Percentiles rank a stretch among this genome's conserved stretches.
Evolutionary conservation across 2,113 vertebrate species (phyloP).

Genomic region (Artemisiospiza belli): DNA sequence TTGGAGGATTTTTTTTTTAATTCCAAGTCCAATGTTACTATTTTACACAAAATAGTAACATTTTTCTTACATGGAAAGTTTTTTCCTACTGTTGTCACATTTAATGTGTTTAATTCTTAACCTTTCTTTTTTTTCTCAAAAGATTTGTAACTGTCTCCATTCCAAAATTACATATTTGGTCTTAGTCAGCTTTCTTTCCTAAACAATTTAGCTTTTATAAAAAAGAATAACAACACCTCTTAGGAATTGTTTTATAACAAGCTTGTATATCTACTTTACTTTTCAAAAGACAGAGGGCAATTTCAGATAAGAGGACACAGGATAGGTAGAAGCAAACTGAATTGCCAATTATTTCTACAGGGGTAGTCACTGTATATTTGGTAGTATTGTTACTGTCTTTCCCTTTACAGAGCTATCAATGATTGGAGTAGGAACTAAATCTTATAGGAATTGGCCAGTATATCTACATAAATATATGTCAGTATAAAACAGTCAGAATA

Average conservation of each 20-base stretch:
- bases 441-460: not conserved
- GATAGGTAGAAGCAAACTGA: not conserved
- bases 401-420: not conserved
- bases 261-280: not conserved
- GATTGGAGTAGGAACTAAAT: not conserved
- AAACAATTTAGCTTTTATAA: not conserved
- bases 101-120: not conserved
- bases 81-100: not conserved
- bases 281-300: not conserved
- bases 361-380: not conserved
- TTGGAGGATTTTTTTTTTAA: not conserved
- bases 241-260: not conserved
- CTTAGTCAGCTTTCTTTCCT: not conserved
- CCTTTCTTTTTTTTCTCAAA: fast-evolving
- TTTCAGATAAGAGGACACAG: not conserved
- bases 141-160: not conserved
- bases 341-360: not conserved
- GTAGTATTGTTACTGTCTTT: not conserved
- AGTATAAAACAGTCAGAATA: not conserved
- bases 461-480: not conserved
- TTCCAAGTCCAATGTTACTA: not conserved
- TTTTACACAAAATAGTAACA: not conserved
- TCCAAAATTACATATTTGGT: not conserved
- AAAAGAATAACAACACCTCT: not conserved
- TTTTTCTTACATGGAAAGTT: not conserved